Evolutionary conservation across 2,888 invertebrate species (phyloP).

Genomic region (Noctua janthina): DNA sequence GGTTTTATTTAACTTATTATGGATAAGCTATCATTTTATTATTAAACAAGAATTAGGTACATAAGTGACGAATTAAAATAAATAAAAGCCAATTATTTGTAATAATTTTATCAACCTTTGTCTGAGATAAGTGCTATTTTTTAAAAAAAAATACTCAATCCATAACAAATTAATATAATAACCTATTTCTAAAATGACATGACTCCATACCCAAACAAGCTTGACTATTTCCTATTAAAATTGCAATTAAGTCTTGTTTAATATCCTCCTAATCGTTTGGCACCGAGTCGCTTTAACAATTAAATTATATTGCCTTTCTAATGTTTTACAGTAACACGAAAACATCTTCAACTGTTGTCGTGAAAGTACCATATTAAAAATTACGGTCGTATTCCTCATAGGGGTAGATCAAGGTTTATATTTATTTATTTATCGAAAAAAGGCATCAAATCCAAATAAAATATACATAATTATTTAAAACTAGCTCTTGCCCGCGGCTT

Average conservation of each 20-base stretch:
- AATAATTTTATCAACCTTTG: background rate
- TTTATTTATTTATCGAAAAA: background rate
- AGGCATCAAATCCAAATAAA: no score
- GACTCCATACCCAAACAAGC: background rate
- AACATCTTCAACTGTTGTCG: conserved; percentile 12
- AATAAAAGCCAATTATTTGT: background rate
- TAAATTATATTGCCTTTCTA: conserved; percentile 50
- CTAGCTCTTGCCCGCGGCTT: no score
- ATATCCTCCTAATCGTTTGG: conserved; percentile 24
- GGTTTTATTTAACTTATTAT: background rate
- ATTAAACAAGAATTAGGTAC: no score
- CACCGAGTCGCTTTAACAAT: conserved; percentile 35
- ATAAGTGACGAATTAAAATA: background rate
- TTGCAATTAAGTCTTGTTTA: conserved; percentile 25
- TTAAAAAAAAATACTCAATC: background rate
- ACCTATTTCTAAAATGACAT: background rate
- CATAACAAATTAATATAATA: no score
- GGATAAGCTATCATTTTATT: background rate
- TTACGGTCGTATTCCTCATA: no score
- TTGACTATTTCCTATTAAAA: conserved; percentile 7
- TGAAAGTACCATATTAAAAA: conserved; percentile 10
- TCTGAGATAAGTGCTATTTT: background rate
- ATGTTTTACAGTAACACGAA: conserved; percentile 40
- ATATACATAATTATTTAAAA: no score
- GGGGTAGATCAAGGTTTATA: background rate